phyloP scores from a whole-genome alignment of 2,113 vertebrate species.

The Lasiurus cinereus region DNA sequence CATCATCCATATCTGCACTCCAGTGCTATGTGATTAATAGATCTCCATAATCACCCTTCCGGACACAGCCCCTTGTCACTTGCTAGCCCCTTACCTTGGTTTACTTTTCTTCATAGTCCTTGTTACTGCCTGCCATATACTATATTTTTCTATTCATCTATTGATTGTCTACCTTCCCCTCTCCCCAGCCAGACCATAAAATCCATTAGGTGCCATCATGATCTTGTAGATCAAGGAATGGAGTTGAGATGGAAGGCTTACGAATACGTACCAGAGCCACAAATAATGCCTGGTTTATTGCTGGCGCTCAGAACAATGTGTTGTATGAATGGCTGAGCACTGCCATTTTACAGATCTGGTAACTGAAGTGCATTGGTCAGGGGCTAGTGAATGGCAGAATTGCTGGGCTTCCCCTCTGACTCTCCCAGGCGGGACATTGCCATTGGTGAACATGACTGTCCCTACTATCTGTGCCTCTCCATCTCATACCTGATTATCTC shows the following conservation, averaged over 20 bases:
- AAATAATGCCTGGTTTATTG: not conserved
- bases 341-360: not conserved
- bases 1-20: not conserved
- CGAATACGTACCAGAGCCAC: not conserved
- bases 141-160: not conserved
- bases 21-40: not conserved
- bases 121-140: not conserved
- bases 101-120: not conserved
- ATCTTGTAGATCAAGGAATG: not conserved
- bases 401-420: rapidly evolving
- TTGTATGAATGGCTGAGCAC: not conserved
- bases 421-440: not conserved
- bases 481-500: too few relatives aligned
- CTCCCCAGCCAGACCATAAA: not conserved
- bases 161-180: not conserved
- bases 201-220: not conserved
- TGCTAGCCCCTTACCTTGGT: not conserved
- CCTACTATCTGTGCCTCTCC: not conserved
- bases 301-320: not conserved
- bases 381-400: not conserved
- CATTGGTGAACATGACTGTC: not conserved
- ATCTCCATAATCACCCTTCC: rapidly evolving
- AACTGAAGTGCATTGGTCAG: not conserved
- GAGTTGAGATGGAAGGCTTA: too few relatives aligned
- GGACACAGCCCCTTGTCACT: not conserved